phyloP scores from a whole-genome alignment of 1,140 invertebrate genomes.

The Apis cerana region DNA sequence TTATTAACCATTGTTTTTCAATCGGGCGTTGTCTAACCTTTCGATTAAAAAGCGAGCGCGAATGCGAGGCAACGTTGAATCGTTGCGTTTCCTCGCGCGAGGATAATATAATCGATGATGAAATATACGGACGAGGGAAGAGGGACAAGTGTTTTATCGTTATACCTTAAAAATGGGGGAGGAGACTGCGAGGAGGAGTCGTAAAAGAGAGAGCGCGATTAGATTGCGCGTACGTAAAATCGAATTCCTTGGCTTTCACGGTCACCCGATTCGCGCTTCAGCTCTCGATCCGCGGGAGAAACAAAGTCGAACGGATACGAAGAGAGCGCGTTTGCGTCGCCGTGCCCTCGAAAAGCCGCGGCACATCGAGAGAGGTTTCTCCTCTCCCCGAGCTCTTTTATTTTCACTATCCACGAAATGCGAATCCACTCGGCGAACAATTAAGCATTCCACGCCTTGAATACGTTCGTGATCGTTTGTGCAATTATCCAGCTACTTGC shows the following conservation, averaged over 20 bases:
- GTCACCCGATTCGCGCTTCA: not conserved
- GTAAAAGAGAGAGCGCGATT: slow-evolving; percentile 7
- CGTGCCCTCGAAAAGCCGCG: slow-evolving; percentile 41
- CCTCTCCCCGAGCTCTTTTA: slow-evolving; percentile 11
- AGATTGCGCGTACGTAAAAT: not conserved
- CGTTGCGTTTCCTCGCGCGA: not conserved
- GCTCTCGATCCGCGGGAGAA: not conserved
- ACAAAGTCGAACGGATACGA: slow-evolving; percentile 1
- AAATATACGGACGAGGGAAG: no score
- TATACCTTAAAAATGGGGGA: no score
- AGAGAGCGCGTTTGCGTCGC: not conserved
- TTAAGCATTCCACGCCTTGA: slow-evolving; percentile 13
- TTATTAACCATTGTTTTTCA: slow-evolving; percentile 43
- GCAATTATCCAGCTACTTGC: slow-evolving; percentile 14
- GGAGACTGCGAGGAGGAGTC: no score
- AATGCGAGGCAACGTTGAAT: not conserved
- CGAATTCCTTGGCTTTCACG: slow-evolving; percentile 3
- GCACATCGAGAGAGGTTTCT: slow-evolving; percentile 46
- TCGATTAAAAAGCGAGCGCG: not conserved
- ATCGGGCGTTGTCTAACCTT: slow-evolving; percentile 41
- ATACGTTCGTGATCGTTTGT: not conserved
- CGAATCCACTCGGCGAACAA: slow-evolving; percentile 4
- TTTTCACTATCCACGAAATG: slow-evolving; percentile 13
- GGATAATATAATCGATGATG: no score
- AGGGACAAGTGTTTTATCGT: not conserved